These are phyloP conservation scores for Gasterosteus aculeatus DNA, from an alignment of 2,113 vertebrate genomes.

Conservation along the genomic window DNA sequence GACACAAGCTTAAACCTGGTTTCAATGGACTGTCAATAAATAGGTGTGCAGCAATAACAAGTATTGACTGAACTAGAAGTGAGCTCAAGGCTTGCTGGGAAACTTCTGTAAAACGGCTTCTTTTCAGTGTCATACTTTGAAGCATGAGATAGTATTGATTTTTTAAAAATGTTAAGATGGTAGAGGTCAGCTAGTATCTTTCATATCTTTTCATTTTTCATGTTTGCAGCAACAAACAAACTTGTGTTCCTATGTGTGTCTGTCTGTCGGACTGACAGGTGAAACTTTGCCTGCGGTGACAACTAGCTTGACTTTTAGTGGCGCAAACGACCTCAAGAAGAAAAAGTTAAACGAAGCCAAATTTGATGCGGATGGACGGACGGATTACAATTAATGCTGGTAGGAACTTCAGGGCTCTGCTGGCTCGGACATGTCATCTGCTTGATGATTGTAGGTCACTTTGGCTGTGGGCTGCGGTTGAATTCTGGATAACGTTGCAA, in stretches of 20 bases:
- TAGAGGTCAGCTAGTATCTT: constrained; percentile 14
- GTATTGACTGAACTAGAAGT: neutral
- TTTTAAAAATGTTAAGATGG: constrained; percentile 9
- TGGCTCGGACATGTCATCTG: neutral
- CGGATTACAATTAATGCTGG: neutral
- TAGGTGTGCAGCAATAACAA: neutral
- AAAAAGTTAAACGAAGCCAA: constrained; percentile 18
- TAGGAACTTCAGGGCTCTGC: no score
- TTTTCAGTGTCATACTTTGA: constrained; percentile 10
- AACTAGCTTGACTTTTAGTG: constrained; percentile 37
- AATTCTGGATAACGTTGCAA: no score
- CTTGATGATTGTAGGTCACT: neutral
- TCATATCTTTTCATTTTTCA: constrained; percentile 23
- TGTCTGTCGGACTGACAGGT: constrained; percentile 14
- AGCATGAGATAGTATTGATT: neutral
- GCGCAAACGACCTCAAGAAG: neutral
- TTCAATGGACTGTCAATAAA: neutral
- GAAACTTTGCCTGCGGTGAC: constrained; percentile 42
- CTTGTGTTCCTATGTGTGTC: constrained; percentile 24
- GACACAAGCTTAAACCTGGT: neutral
- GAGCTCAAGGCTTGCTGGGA: neutral
- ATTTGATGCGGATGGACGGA: constrained; percentile 20
- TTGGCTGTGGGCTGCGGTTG: neutral
- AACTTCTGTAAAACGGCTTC: neutral
- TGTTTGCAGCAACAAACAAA: constrained; percentile 32